Percentiles rank a stretch among this genome's conserved stretches.
These are phyloP conservation scores for Intellagama lesueurii DNA, from an alignment of 2,797 vertebrate species.

Conservation along the genomic window DNA sequence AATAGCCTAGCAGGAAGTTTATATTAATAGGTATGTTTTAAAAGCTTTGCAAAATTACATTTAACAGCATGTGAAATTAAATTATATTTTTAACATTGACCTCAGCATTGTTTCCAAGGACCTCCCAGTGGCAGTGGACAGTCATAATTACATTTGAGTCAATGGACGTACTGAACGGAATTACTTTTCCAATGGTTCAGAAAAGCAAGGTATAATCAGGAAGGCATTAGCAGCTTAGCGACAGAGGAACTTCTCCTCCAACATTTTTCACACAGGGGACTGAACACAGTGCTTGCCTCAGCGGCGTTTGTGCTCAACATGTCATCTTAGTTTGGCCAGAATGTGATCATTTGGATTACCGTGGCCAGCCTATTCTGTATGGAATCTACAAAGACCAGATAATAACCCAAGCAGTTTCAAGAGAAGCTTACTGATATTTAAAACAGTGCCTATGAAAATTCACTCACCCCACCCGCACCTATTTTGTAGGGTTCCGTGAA, in stretches of 20 bases:
- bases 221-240: neutral
- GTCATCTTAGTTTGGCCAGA: neutral
- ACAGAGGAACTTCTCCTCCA: neutral
- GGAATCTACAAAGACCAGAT: neutral
- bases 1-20: slow-evolving; percentile 10
- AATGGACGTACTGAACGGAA: neutral
- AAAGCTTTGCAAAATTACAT: slow-evolving; percentile 27
- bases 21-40: slow-evolving; percentile 28
- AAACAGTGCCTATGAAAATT: neutral
- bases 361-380: neutral
- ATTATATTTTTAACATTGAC: neutral
- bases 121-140: neutral
- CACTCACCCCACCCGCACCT: neutral
- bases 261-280: neutral
- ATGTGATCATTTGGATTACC: neutral
- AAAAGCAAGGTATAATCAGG: slow-evolving; percentile 12
- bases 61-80: slow-evolving; percentile 27
- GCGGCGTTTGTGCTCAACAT: neutral
- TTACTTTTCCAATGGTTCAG: neutral
- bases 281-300: neutral
- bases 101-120: slow-evolving; percentile 19
- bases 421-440: neutral
- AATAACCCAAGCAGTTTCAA: neutral
- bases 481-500: neutral
- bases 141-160: neutral